Evolutionary conservation across 2,888 invertebrate genomes (phyloP).

Genomic region (Ophion obscuratus): DNA sequence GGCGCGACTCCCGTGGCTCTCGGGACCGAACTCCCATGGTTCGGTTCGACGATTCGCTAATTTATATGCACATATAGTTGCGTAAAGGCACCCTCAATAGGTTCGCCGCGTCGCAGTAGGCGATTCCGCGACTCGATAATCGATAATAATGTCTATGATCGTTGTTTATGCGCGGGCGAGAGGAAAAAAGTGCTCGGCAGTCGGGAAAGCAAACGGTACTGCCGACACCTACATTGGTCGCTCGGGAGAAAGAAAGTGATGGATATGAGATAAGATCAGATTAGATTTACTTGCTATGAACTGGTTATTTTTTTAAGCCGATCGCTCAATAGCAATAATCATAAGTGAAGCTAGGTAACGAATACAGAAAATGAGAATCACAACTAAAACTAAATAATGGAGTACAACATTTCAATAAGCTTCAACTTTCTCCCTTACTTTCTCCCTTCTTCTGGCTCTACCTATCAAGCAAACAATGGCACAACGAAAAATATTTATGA

Average conservation of each 20-base stretch:
- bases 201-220: not conserved
- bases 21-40: constrained; percentile 12
- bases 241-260: not conserved
- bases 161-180: not conserved
- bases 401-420: not conserved
- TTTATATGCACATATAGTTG: constrained; percentile 27
- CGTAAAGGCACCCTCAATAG: constrained; percentile 18
- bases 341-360: not conserved
- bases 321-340: not conserved
- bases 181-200: not conserved
- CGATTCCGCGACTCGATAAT: constrained; percentile 1
- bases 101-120: constrained; percentile 10
- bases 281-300: not conserved
- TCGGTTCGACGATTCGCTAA: constrained; percentile 30
- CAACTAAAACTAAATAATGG: not conserved
- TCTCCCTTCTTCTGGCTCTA: too few relatives aligned
- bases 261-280: not conserved
- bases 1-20: constrained; percentile 15
- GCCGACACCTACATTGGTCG: not conserved
- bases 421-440: too few relatives aligned
- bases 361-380: not conserved
- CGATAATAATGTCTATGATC: constrained; percentile 2
- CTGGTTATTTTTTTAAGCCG: not conserved
- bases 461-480: too few relatives aligned
- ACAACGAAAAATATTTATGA: too few relatives aligned